Percentiles rank a stretch among this genome's conserved stretches.
Conservation (phyloP, 2,797 vertebrate genomes). For the Dermochelys coriacea region DNA sequence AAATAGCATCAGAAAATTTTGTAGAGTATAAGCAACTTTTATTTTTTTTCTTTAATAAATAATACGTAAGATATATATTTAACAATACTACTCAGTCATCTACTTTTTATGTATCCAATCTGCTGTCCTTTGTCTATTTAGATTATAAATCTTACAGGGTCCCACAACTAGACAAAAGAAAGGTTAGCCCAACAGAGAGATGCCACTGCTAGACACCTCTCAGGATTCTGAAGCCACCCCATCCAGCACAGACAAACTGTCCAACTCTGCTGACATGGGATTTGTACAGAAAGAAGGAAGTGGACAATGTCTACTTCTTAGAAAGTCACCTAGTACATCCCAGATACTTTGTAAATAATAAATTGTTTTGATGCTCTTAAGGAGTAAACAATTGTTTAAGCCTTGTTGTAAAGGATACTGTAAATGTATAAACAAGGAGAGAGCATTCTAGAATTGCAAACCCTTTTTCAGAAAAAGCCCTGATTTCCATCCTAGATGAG, state of each 20-base stretch:
- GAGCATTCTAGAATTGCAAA: slow-evolving; percentile 1
- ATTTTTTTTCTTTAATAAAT: too few relatives aligned
- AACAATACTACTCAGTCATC: background rate
- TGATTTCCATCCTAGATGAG: background rate
- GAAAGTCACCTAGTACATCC: background rate
- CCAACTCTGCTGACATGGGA: slow-evolving; percentile 85
- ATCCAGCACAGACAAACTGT: slow-evolving; percentile 85
- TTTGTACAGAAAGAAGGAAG: background rate
- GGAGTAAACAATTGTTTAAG: background rate
- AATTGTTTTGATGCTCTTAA: background rate
- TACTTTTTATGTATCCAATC: background rate
- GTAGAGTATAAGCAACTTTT: too few relatives aligned
- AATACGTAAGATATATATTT: background rate
- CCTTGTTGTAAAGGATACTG: background rate
- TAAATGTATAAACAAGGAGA: slow-evolving; percentile 4
- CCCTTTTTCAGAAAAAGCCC: background rate
- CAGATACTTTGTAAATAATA: background rate
- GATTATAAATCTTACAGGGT: background rate
- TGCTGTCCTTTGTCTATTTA: background rate
- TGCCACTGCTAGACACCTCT: slow-evolving; percentile 81
- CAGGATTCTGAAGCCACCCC: slow-evolving; percentile 87
- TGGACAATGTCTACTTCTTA: background rate
- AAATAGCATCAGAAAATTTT: too few relatives aligned
- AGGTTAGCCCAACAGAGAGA: slow-evolving; percentile 83
- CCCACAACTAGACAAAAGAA: background rate